Evolutionary conservation across 2,797 vertebrate species (phyloP), one percentile per base, ranked within the genome.

Genomic region (Pogoniulus pusillus): DNA sequence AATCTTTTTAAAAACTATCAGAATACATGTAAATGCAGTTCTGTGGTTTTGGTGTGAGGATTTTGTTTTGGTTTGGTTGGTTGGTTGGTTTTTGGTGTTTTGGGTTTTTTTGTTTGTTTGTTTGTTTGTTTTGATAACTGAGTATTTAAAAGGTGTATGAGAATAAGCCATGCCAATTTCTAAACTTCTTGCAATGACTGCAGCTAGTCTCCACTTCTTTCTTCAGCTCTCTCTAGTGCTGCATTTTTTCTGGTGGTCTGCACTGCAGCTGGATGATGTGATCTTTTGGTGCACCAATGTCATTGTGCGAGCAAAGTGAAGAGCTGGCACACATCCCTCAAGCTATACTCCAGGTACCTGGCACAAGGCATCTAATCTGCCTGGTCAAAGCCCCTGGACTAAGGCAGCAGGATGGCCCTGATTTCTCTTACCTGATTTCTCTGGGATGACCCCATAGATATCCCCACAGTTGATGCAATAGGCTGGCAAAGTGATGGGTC

Each of bases 181-280:
- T 54, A 63, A 72, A 11, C 2, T 73, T 16, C 12, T 54, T 65
- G 16, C 6, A 59, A 30, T 20, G 16, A 68, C 12, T 65, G 10
- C 45, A 65, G 4, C 15, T 47, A 59, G 17, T 49, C 10, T 7
- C 68, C 26, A 41, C 23, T 87, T 13, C 13, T 60, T 39, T 60
- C 35, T 63, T 23, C 47, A 53, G n/a, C 3, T 70, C 15, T 20
- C 7, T 71, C 64, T 39, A 23, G 16, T 35, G 16, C 4, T 45
- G 30, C 9, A 24, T 69, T 62, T 75, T 75, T 35, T 45, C 20
- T 35, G 54, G 17, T 30, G 53, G 8, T 55, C 6, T 15, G 8
- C 0, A 0, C 32, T 71, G 49, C 54, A 82, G 8, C 30, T 60
- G 8, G 7, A 9, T 58, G 82, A 15, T 11, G 4, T 4, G 23